These are phyloP conservation scores for Drosophila athabasca DNA, from an alignment of 1,140 invertebrate species.

Conservation along the genomic window DNA sequence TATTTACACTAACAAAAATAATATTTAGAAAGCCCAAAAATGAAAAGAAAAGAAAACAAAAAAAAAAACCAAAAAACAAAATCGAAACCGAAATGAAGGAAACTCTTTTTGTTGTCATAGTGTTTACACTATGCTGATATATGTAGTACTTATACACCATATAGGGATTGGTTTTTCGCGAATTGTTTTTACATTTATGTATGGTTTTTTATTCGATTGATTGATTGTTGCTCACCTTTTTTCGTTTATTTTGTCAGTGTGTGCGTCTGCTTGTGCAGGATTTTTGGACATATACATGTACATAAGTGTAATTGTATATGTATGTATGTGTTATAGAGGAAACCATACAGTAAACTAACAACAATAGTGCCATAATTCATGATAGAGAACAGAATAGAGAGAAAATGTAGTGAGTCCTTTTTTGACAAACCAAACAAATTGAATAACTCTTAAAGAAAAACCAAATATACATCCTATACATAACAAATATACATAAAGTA, in stretches of 20 bases:
- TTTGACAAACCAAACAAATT: slow-evolving; percentile 34
- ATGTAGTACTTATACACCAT: slow-evolving; percentile 23
- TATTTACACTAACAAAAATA: slow-evolving; percentile 63
- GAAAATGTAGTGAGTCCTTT: slow-evolving; percentile 57
- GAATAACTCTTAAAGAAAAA: slow-evolving; percentile 2
- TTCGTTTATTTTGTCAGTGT: slow-evolving; percentile 19
- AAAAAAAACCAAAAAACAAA: background rate
- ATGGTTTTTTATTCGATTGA: slow-evolving; percentile 23
- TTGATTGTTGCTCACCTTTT: slow-evolving; percentile 49
- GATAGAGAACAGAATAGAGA: slow-evolving; percentile 25
- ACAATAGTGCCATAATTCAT: slow-evolving; percentile 65
- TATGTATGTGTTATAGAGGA: slow-evolving; percentile 42
- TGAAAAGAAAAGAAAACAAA: background rate
- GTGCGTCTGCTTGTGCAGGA: slow-evolving; percentile 17
- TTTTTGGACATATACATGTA: background rate
- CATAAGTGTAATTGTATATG: background rate
- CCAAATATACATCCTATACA: slow-evolving; percentile 27
- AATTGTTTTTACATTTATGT: slow-evolving; percentile 42
- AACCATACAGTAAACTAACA: slow-evolving; percentile 43
- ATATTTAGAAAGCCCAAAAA: background rate
- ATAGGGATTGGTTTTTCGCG: slow-evolving; percentile 52
- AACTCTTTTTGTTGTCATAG: slow-evolving; percentile 43
- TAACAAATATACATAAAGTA: slow-evolving; percentile 10
- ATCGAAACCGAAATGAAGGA: background rate
- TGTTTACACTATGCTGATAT: slow-evolving; percentile 44